These are phyloP conservation scores for Tetramorium alpestre DNA, from an alignment of 1,140 invertebrate species.

Conservation along the genomic window DNA sequence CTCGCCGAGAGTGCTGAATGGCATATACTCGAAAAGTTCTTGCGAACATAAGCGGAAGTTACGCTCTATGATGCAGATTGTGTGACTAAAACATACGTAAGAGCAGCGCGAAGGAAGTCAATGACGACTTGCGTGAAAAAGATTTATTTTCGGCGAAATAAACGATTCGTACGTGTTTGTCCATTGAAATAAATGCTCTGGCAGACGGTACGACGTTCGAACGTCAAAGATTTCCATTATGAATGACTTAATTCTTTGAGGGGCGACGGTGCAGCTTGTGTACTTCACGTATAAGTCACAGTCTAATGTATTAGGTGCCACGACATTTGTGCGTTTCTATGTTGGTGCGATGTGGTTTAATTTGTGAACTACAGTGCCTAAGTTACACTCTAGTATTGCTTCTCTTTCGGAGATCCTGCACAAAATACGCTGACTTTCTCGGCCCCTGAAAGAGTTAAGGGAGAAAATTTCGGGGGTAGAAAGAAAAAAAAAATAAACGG, in stretches of 20 bases:
- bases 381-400: conserved; percentile 38
- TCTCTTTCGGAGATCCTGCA: conserved; percentile 28
- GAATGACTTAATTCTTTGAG: conserved; percentile 60
- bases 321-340: conserved; percentile 47
- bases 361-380: conserved; percentile 57
- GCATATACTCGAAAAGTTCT: conserved; percentile 1
- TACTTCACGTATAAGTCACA: conserved; percentile 31
- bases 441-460: conserved; percentile 54
- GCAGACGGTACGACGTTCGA: background rate
- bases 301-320: conserved; percentile 28
- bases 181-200: background rate
- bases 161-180: conserved; percentile 34
- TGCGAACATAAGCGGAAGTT: conserved; percentile 28
- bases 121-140: conserved; percentile 1
- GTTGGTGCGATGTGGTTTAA: conserved; percentile 60
- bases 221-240: conserved; percentile 27
- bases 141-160: conserved; percentile 11
- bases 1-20: background rate
- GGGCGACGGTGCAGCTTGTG: conserved; percentile 50
- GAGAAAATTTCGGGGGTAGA: background rate
- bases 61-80: conserved; percentile 38
- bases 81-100: conserved; percentile 24
- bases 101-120: background rate
- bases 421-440: conserved; percentile 31
- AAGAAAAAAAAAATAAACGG: background rate